phyloP scores from a whole-genome alignment of 2,113 vertebrate genomes.

The Centropus bengalensis region DNA sequence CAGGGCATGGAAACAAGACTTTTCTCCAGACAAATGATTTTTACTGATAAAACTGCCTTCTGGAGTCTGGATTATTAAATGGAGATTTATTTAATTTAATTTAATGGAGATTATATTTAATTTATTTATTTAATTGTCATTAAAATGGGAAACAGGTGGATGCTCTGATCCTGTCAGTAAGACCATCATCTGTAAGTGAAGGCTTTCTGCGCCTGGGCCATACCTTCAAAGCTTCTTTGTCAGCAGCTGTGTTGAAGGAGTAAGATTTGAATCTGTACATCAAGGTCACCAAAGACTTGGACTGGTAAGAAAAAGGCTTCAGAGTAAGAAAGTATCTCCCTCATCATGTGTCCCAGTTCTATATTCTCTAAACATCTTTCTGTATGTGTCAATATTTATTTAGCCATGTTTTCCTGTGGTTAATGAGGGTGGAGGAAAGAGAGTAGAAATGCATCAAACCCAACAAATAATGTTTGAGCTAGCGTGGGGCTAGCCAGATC shows the following conservation, averaged over 20 bases:
- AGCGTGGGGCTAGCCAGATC: neutral
- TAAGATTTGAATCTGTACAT: neutral
- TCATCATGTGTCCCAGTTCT: neutral
- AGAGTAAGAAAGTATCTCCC: neutral
- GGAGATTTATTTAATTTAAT: too few relatives aligned
- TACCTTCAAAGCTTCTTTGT: neutral
- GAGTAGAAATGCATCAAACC: neutral
- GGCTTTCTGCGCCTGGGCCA: neutral
- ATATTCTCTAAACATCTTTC: neutral
- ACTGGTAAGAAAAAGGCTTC: neutral
- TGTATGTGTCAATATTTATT: slow-evolving; percentile 2
- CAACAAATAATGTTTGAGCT: neutral
- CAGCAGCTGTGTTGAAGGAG: neutral
- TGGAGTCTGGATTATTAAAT: neutral
- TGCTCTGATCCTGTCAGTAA: neutral
- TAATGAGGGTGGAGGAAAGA: neutral
- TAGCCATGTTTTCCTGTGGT: slow-evolving; percentile 15
- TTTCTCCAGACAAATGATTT: neutral
- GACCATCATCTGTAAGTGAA: neutral
- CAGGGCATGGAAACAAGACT: neutral
- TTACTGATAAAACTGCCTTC: neutral
- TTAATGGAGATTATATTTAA: too few relatives aligned
- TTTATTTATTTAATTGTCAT: neutral
- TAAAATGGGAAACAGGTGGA: neutral
- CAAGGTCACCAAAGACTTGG: neutral